Conservation (phyloP, 2,888 invertebrate species). For the Pasiphila rectangulata region DNA sequence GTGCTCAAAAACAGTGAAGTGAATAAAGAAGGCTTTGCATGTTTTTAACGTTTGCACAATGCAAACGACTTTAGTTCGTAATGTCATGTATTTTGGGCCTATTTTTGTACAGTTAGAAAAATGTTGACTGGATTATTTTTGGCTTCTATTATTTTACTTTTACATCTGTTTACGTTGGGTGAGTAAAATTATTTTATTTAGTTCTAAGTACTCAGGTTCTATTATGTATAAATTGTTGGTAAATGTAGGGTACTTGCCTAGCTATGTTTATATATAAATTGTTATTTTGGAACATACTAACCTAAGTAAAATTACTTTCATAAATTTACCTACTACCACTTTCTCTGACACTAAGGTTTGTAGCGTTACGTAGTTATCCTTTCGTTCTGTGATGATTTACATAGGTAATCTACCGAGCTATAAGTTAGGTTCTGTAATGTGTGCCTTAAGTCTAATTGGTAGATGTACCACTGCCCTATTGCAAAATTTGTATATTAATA, state of each 20-base stretch:
- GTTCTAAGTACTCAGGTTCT: background rate
- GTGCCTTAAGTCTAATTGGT: no score
- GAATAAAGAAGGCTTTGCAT: constrained; percentile 43
- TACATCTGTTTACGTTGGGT: constrained; percentile 60
- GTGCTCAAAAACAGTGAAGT: constrained; percentile 31
- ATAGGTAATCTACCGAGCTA: no score
- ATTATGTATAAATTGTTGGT: background rate
- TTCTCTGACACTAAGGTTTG: no score
- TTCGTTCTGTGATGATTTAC: no score
- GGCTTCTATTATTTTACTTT: constrained; percentile 51
- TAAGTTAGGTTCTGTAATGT: no score
- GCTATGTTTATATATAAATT: background rate
- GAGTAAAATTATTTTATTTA: constrained; percentile 44
- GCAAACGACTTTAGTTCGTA: constrained; percentile 64
- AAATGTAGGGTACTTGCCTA: background rate
- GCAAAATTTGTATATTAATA: no score
- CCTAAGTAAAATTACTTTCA: no score
- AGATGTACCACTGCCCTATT: no score
- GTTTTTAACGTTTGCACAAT: constrained; percentile 56
- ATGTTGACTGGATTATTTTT: constrained; percentile 70
- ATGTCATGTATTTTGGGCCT: constrained; percentile 55
- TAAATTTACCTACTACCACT: no score
- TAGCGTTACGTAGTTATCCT: no score
- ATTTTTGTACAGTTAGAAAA: constrained; percentile 59
- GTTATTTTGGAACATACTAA: no score